Conservation (phyloP, 2,888 invertebrate species). For the Archaeoteleia sp. region DNA sequence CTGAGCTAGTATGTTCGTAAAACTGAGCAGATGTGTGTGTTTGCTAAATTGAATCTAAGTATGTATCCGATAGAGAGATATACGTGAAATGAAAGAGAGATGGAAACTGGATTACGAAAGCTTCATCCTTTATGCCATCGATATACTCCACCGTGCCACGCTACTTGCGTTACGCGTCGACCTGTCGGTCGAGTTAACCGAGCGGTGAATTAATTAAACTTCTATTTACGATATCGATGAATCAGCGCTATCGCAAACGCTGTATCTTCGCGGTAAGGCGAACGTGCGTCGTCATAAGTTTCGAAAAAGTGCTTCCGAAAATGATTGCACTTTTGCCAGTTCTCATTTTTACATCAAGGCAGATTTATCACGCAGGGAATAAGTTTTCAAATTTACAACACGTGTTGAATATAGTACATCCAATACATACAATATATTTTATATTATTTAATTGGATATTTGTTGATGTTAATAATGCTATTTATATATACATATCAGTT, state of each 20-base stretch:
- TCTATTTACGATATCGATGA: slow-evolving; percentile 74
- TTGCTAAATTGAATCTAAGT: slow-evolving; percentile 51
- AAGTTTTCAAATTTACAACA: no score
- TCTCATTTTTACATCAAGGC: slow-evolving; percentile 8
- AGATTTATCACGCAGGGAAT: no score
- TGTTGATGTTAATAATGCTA: no score
- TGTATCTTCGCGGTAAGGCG: slow-evolving; percentile 39
- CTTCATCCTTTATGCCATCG: slow-evolving; percentile 62
- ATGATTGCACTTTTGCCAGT: slow-evolving; percentile 45
- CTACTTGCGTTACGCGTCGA: slow-evolving; percentile 61
- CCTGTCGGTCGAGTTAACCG: slow-evolving; percentile 69
- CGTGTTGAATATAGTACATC: no score
- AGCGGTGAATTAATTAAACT: slow-evolving; percentile 74
- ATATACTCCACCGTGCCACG: slow-evolving; percentile 59
- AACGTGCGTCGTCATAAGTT: slow-evolving; percentile 53
- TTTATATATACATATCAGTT: no score
- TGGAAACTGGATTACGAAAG: slow-evolving; percentile 60
- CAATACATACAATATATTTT: no score
- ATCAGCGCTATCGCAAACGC: slow-evolving; percentile 66
- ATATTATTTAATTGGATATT: no score
- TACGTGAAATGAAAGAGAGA: slow-evolving; percentile 47
- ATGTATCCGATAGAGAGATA: slow-evolving; percentile 44
- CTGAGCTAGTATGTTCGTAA: slow-evolving; percentile 42
- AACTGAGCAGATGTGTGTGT: slow-evolving; percentile 47
- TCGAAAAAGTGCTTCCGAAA: slow-evolving; percentile 41